These are phyloP conservation scores for Halictus rubicundus DNA, from an alignment of 1,140 invertebrate genomes.

Conservation along the genomic window DNA sequence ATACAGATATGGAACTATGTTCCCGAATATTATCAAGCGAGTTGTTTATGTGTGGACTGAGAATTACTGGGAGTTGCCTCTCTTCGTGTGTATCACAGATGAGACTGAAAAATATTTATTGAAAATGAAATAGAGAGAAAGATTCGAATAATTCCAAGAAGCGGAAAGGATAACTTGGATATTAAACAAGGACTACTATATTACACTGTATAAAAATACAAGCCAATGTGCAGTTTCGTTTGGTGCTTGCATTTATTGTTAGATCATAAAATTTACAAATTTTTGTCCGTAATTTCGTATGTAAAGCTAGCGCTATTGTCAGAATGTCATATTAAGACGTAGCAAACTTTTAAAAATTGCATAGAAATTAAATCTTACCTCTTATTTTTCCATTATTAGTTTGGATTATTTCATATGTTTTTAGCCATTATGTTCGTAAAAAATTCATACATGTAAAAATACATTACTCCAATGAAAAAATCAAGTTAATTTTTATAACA, in stretches of 20 bases:
- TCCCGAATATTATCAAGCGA: too few species aligned
- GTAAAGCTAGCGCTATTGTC: background rate
- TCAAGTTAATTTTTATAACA: background rate
- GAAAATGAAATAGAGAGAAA: too few species aligned
- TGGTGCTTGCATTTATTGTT: background rate
- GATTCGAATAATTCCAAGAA: too few species aligned
- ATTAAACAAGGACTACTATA: too few species aligned
- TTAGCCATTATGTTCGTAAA: background rate
- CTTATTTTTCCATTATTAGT: background rate
- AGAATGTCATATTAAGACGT: background rate
- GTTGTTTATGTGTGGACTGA: too few species aligned
- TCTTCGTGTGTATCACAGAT: too few species aligned
- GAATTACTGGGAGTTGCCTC: too few species aligned
- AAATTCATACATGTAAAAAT: background rate
- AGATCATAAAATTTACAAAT: background rate
- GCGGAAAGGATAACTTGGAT: too few species aligned
- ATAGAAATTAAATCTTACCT: background rate
- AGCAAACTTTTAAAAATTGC: background rate
- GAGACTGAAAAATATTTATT: too few species aligned
- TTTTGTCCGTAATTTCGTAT: background rate
- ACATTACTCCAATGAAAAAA: background rate
- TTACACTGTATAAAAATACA: too few species aligned
- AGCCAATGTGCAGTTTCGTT: too few species aligned
- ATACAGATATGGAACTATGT: too few species aligned
- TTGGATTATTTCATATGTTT: background rate